Evolutionary conservation across 30 jellyfish, hydroid and myxozoan genomes (phyloP).

Genomic region (Morbakka virulenta): DNA sequence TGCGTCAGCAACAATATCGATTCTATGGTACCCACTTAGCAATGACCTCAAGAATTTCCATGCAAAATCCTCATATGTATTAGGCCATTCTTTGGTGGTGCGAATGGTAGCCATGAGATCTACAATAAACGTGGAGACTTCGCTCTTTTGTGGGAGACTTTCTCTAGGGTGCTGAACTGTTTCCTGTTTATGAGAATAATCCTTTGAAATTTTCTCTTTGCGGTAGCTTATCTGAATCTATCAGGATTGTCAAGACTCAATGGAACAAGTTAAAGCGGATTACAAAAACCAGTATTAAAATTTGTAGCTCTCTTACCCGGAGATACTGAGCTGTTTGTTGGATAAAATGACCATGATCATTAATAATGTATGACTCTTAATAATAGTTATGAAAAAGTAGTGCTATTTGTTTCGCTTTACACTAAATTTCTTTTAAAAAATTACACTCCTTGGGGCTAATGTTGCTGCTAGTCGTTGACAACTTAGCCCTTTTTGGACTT

Average conservation of each 20-base stretch:
- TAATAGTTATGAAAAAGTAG: no score
- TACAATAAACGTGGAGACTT: conserved; percentile 1
- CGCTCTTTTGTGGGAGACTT: not conserved
- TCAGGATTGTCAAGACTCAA: conserved; percentile 46
- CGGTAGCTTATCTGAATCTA: conserved; percentile 26
- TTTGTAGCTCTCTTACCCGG: conserved; percentile 2
- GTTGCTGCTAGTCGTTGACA: no score
- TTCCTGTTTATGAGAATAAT: not conserved
- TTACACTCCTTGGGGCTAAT: no score
- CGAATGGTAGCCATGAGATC: no score
- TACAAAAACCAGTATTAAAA: conserved; percentile 8
- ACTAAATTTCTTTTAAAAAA: no score
- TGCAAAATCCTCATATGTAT: not conserved
- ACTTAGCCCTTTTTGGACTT: no score
- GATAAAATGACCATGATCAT: no score
- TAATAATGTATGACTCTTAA: no score
- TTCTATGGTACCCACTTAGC: not conserved
- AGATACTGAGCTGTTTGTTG: no score
- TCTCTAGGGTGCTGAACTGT: conserved; percentile 17
- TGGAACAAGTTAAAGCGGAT: conserved; percentile 46
- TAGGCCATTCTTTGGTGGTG: no score
- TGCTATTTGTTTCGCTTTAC: no score
- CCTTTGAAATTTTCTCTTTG: conserved; percentile 30
- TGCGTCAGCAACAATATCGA: not conserved
- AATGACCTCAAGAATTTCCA: conserved; percentile 10